A percentile compares a stretch with the other conserved stretches of the same genome.
Conservation (phyloP, 2,888 invertebrate genomes). For the Linnaemya tessellans region DNA sequence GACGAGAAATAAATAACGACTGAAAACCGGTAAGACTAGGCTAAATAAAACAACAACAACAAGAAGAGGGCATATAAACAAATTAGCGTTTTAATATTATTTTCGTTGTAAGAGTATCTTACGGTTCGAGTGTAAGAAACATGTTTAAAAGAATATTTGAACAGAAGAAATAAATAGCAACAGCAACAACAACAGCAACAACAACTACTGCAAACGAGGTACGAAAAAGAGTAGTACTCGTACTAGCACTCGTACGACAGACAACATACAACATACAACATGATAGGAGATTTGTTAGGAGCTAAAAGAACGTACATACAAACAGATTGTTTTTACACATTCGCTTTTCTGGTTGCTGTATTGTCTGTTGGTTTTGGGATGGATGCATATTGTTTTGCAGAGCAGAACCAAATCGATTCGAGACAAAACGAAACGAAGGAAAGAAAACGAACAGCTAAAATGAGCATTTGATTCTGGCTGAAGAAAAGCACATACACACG, state of each 20-base stretch:
- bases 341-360: constrained; percentile 31
- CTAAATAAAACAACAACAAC: constrained; percentile 16
- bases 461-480: constrained; percentile 30
- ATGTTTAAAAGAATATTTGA: constrained; percentile 65
- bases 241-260: no score
- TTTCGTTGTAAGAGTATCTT: constrained; percentile 38
- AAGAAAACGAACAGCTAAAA: constrained; percentile 30
- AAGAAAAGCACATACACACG: constrained; percentile 17
- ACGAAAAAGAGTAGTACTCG: neutral
- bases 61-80: constrained; percentile 21
- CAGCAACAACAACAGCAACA: constrained; percentile 30
- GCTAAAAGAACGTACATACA: constrained; percentile 57
- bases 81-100: constrained; percentile 13
- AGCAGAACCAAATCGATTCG: constrained; percentile 55
- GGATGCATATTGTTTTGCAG: constrained; percentile 58
- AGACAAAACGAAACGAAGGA: constrained; percentile 13
- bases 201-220: constrained; percentile 18
- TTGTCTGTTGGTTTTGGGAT: constrained; percentile 38
- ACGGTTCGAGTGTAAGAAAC: constrained; percentile 57
- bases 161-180: constrained; percentile 40
- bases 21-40: constrained; percentile 69
- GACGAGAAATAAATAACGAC: constrained; percentile 31
- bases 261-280: constrained; percentile 53
- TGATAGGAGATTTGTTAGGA: constrained; percentile 68
- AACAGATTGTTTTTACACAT: constrained; percentile 62